Percentiles rank a stretch among this genome's conserved stretches.
Conservation (phyloP, 2,888 invertebrate genomes). For the Drymonia ruficornis region DNA sequence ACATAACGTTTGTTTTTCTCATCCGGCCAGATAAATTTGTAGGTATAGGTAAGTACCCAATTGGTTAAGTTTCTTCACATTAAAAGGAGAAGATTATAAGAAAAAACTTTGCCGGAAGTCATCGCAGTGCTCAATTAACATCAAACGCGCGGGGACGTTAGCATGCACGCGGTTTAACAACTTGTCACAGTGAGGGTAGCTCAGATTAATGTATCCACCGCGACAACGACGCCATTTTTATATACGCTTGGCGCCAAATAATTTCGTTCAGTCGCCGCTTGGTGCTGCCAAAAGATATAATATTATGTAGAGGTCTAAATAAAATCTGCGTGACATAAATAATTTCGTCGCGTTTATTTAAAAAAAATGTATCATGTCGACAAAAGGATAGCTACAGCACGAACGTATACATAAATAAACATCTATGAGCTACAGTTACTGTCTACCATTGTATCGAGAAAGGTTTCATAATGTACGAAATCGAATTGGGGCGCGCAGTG, state of each 20-base stretch:
- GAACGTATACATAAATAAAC: too few species aligned
- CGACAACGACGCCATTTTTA: constrained; percentile 66
- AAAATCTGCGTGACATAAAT: constrained; percentile 48
- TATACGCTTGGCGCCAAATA: constrained; percentile 79
- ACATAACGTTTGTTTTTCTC: too few species aligned
- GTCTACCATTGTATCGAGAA: neutral
- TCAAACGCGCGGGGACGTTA: neutral
- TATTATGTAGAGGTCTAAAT: constrained; percentile 40
- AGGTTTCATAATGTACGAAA: neutral
- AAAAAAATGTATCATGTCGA: constrained; percentile 6
- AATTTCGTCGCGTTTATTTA: constrained; percentile 20
- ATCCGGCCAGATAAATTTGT: too few species aligned
- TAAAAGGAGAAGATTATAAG: neutral
- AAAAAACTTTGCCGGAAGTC: neutral
- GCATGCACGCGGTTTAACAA: constrained; percentile 20
- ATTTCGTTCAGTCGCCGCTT: constrained; percentile 53
- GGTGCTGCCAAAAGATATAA: constrained; percentile 60
- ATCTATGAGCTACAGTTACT: constrained; percentile 1
- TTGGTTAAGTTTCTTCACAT: neutral
- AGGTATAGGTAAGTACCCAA: too few species aligned
- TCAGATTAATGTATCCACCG: constrained; percentile 38
- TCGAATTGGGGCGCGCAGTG: neutral
- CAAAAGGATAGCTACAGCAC: too few species aligned
- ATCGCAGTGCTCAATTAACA: neutral
- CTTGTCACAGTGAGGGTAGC: constrained; percentile 37